A percentile compares a stretch with the other conserved stretches of the same genome.
Evolutionary conservation across 1,140 invertebrate genomes (phyloP).

Genomic region (Sitophilus oryzae): DNA sequence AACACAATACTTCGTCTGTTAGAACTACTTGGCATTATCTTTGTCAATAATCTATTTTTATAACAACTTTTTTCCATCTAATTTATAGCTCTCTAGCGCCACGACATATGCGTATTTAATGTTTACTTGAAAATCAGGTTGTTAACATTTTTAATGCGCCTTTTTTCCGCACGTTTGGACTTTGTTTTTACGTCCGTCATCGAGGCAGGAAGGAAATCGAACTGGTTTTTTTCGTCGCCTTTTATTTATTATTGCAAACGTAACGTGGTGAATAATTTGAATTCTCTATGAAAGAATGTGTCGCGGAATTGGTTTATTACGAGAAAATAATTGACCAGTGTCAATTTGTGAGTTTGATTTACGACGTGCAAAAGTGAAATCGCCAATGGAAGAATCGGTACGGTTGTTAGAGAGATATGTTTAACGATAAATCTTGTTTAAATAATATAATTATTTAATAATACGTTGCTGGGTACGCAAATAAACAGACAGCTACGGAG

Average conservation of each 20-base stretch:
- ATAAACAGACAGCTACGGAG: neutral
- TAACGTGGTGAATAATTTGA: neutral
- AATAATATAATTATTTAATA: neutral
- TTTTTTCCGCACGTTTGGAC: no score
- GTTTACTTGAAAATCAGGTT: no score
- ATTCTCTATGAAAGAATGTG: neutral
- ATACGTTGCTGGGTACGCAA: neutral
- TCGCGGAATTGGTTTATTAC: neutral
- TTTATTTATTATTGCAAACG: neutral
- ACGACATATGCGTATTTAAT: no score
- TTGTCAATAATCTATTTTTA: no score
- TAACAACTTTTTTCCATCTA: no score
- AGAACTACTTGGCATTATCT: no score
- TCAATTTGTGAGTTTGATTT: neutral
- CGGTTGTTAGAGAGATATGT: no score
- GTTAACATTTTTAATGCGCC: no score
- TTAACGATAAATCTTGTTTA: neutral
- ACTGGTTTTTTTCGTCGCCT: neutral
- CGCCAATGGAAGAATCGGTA: no score
- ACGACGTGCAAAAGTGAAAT: neutral
- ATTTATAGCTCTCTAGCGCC: no score
- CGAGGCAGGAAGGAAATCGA: neutral
- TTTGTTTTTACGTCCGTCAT: no score
- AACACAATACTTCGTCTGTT: no score
- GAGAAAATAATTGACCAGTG: neutral